Evolutionary conservation across 1,140 invertebrate genomes (phyloP).

Genomic region (Euglossa dilemma): DNA sequence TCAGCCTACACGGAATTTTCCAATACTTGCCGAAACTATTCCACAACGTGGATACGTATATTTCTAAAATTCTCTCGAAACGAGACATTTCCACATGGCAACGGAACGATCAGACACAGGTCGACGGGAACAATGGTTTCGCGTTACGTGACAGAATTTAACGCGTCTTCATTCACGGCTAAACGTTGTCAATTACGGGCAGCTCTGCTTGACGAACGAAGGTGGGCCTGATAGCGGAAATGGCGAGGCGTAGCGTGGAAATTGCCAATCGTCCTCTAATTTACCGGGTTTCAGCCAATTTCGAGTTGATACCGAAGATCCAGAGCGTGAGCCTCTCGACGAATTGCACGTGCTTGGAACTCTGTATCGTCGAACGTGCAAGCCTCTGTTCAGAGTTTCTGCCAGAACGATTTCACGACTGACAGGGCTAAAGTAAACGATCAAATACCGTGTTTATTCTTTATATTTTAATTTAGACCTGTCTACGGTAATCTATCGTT

Average conservation of each 20-base stretch:
- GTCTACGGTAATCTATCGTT: too few relatives aligned
- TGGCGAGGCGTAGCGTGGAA: conserved; percentile 61
- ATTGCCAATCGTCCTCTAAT: conserved; percentile 64
- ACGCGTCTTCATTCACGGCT: conserved; percentile 63
- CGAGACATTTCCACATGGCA: background rate
- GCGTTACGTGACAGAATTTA: conserved; percentile 48
- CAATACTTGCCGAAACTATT: too few relatives aligned
- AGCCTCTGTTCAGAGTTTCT: background rate
- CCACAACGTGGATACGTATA: too few relatives aligned
- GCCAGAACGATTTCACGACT: background rate
- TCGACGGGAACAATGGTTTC: conserved; percentile 1
- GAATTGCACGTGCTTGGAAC: conserved; percentile 39
- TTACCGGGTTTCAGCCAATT: conserved; percentile 43
- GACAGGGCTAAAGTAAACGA: background rate
- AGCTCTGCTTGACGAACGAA: conserved; percentile 46
- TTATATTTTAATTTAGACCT: too few relatives aligned
- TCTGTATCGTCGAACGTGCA: conserved; percentile 17
- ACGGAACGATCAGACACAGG: background rate
- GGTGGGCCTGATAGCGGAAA: conserved; percentile 53
- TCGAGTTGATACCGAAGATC: conserved; percentile 46
- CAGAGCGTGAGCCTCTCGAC: conserved; percentile 6
- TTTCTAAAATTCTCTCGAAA: background rate
- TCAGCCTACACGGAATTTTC: background rate
- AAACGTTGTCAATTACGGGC: conserved; percentile 59
- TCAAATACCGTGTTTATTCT: background rate